Percentiles rank a stretch among this genome's conserved stretches.
Evolutionary conservation across 2,797 vertebrate genomes (phyloP).

Genomic region (Oreonectes daqikongensis): DNA sequence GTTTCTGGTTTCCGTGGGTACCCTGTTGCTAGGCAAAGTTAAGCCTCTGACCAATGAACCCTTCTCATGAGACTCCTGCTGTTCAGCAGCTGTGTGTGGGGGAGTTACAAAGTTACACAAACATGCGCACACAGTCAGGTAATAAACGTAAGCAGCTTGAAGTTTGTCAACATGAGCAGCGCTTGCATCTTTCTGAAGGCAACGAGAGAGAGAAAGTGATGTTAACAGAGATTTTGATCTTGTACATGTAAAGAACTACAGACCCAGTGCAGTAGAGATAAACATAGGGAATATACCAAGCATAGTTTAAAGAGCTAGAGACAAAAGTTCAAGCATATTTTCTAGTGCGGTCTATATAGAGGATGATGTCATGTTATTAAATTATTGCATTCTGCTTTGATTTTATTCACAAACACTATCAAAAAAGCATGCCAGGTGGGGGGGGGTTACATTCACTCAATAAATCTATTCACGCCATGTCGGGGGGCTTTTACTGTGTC

Average conservation of each 20-base stretch:
- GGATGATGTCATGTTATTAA: slow-evolving; percentile 15
- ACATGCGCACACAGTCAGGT: slow-evolving; percentile 24
- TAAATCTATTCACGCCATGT: slow-evolving; percentile 66
- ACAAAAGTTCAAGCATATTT: neutral
- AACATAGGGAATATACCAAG: neutral
- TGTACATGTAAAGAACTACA: slow-evolving; percentile 11
- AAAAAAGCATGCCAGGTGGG: neutral
- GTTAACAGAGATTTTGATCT: slow-evolving; percentile 19
- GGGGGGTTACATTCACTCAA: slow-evolving; percentile 54
- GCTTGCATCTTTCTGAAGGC: neutral
- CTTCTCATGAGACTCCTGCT: slow-evolving; percentile 72
- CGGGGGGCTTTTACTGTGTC: slow-evolving; percentile 44
- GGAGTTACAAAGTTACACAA: slow-evolving; percentile 27
- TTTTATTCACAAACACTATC: neutral
- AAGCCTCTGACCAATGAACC: slow-evolving; percentile 77
- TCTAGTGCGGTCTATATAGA: neutral
- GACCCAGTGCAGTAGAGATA: neutral
- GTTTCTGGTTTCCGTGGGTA: slow-evolving; percentile 76
- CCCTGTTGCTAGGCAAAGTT: slow-evolving; percentile 81
- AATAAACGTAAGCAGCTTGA: slow-evolving; percentile 34
- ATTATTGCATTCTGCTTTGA: slow-evolving; percentile 2
- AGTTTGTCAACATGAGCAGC: slow-evolving; percentile 6
- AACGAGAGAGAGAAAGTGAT: neutral
- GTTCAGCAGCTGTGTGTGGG: slow-evolving; percentile 70
- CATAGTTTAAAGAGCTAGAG: neutral